Evolutionary conservation across 2,888 invertebrate species (phyloP).

Genomic region (Coelogynopora nodosa): DNA sequence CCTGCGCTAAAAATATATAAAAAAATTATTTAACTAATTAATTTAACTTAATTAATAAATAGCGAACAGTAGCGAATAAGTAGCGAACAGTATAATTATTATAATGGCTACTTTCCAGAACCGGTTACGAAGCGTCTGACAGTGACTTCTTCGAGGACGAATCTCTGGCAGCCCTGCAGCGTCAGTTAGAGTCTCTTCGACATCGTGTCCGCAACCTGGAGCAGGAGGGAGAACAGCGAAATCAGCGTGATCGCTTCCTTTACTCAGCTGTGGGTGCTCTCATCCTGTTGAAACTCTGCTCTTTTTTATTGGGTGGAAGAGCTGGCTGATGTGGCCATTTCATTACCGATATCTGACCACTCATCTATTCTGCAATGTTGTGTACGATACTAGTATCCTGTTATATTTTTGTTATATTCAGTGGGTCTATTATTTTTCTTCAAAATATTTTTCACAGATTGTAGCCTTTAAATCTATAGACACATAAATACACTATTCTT

Average conservation of each 20-base stretch:
- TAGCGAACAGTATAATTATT: background rate
- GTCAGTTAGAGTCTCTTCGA: background rate
- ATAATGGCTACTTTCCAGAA: background rate
- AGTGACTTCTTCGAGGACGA: background rate
- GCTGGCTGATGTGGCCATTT: no score
- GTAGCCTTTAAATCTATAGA: no score
- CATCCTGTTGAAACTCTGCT: background rate
- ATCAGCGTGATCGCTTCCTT: background rate
- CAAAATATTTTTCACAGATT: no score
- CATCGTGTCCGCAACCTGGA: background rate
- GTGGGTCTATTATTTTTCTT: no score
- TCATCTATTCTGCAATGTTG: no score
- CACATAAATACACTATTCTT: no score
- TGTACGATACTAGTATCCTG: no score
- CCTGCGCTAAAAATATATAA: no score
- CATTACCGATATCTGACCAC: no score
- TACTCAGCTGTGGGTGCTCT: conserved; percentile 15
- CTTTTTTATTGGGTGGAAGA: background rate
- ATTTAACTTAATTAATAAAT: background rate
- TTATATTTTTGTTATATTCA: no score
- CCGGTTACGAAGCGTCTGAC: background rate
- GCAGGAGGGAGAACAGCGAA: background rate
- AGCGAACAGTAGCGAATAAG: no score
- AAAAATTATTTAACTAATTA: background rate
- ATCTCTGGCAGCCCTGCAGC: background rate